phyloP scores from a whole-genome alignment of 2,888 invertebrate species.

The Leptarthrus brevirostris region DNA sequence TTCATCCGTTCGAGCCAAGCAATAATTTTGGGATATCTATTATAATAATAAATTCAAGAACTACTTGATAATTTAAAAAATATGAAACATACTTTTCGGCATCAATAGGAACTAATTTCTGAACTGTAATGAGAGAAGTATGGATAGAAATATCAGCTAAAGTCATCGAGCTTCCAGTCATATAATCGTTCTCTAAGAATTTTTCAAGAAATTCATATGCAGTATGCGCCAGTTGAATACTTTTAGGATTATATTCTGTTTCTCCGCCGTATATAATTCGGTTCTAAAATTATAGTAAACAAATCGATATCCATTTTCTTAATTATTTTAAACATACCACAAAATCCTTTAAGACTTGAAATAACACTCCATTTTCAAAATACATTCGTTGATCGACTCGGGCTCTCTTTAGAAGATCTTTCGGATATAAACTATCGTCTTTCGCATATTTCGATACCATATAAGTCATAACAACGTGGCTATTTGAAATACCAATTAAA shows the following conservation, averaged over 20 bases:
- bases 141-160: conserved; percentile 69
- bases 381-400: conserved; percentile 70
- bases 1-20: conserved; percentile 63
- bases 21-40: conserved; percentile 58
- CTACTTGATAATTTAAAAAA: background rate
- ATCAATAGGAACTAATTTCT: conserved; percentile 63
- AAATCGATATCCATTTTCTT: no score
- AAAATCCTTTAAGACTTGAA: conserved; percentile 66
- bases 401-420: conserved; percentile 69
- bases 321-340: conserved; percentile 65
- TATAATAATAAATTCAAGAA: background rate
- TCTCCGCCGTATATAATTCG: conserved; percentile 63
- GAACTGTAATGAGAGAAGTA: conserved; percentile 64
- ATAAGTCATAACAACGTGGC: conserved; percentile 69
- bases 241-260: conserved; percentile 59
- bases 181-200: conserved; percentile 61
- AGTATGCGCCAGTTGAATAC: conserved; percentile 60
- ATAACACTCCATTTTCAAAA: conserved; percentile 70
- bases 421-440: conserved; percentile 70
- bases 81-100: conserved; percentile 30
- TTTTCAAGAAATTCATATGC: conserved; percentile 63
- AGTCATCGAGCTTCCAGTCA: conserved; percentile 60
- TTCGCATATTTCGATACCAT: conserved; percentile 70
- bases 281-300: no score
- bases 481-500: conserved; percentile 54